phyloP scores from a whole-genome alignment of 2,113 vertebrate species.

The Acinonyx jubatus region DNA sequence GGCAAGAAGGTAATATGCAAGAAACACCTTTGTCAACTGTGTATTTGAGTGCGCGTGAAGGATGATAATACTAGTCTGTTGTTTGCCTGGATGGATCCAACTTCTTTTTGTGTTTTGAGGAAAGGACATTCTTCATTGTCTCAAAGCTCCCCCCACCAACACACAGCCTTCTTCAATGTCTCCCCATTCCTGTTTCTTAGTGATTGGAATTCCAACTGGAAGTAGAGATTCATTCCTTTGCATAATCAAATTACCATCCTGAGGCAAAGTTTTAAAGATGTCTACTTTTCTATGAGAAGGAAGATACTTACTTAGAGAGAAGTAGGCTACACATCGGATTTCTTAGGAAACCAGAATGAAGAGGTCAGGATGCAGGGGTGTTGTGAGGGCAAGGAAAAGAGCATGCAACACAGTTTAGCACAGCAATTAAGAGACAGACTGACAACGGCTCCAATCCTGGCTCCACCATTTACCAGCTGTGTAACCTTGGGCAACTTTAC shows the following conservation, averaged over 20 bases:
- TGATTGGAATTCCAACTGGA: not conserved
- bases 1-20: not conserved
- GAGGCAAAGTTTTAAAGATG: not conserved
- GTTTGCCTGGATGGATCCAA: not conserved
- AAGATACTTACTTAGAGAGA: not conserved
- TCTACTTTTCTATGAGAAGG: not conserved
- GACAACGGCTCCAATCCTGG: not conserved
- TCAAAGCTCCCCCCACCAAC: not conserved
- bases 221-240: not conserved
- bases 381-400: not conserved
- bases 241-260: not conserved
- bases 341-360: not conserved
- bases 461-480: not conserved
- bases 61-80: no score
- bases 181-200: not conserved
- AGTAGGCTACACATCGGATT: not conserved
- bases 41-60: not conserved
- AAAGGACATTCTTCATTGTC: not conserved
- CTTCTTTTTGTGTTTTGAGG: not conserved
- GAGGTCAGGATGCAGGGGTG: not conserved
- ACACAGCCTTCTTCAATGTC: not conserved
- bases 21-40: not conserved
- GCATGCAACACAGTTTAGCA: not conserved
- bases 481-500: not conserved
- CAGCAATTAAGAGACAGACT: not conserved